Conservation (phyloP, 1,140 invertebrate genomes). For the Bombus superbus region DNA sequence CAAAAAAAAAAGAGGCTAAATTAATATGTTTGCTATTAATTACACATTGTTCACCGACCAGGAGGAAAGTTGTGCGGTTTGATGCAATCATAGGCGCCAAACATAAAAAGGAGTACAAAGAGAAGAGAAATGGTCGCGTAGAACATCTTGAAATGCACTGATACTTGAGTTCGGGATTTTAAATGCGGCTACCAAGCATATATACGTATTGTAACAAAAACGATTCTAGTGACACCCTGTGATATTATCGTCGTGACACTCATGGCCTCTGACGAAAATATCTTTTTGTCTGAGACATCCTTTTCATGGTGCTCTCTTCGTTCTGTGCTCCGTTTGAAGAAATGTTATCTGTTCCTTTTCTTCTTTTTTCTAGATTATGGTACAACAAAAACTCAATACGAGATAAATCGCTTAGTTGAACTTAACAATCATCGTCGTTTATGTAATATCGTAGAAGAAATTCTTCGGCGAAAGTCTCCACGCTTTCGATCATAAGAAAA, state of each 20-base stretch:
- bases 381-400: background rate
- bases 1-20: background rate
- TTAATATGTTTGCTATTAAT: background rate
- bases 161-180: slow-evolving; percentile 15
- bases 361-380: background rate
- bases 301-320: background rate
- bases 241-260: slow-evolving; percentile 57
- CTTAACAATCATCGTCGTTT: background rate
- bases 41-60: slow-evolving; percentile 40
- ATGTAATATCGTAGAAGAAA: background rate
- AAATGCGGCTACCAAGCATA: background rate
- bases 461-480: background rate
- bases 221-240: slow-evolving; percentile 1
- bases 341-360: background rate
- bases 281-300: slow-evolving; percentile 34
- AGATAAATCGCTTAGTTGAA: background rate
- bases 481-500: background rate
- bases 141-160: slow-evolving; percentile 62
- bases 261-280: slow-evolving; percentile 60
- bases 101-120: slow-evolving; percentile 47
- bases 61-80: slow-evolving; percentile 78
- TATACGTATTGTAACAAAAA: slow-evolving; percentile 50
- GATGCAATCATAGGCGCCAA: slow-evolving; percentile 64
- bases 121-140: slow-evolving; percentile 48
- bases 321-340: background rate